These are phyloP conservation scores for Platysternon megacephalum DNA, from an alignment of 2,113 vertebrate species.

Conservation along the genomic window DNA sequence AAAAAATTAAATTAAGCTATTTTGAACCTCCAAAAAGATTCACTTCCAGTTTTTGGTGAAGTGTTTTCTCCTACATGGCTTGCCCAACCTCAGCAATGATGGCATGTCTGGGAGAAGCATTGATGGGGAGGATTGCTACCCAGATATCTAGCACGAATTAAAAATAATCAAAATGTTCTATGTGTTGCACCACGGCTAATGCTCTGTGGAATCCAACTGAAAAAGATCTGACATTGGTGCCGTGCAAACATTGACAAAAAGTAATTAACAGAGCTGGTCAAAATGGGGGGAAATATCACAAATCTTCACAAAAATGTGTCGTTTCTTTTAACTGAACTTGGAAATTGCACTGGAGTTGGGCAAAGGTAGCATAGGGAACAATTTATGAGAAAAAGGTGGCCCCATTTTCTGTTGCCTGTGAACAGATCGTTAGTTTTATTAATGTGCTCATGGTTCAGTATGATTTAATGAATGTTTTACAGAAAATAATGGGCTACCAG, in stretches of 20 bases:
- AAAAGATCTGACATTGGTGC: background rate
- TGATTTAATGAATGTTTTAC: background rate
- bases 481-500: background rate
- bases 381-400: background rate
- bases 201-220: background rate
- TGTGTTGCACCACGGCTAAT: too few species aligned
- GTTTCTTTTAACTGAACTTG: background rate
- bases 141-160: background rate
- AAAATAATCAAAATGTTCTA: too few species aligned
- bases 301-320: background rate
- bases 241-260: background rate
- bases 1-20: background rate
- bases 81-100: too few species aligned
- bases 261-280: background rate
- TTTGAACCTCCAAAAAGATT: background rate
- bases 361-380: background rate
- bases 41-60: background rate
- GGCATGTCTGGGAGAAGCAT: background rate
- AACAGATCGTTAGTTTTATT: background rate
- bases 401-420: background rate
- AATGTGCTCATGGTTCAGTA: background rate
- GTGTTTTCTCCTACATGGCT: background rate
- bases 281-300: background rate
- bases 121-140: background rate
- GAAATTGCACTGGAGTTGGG: background rate